Conservation (phyloP, 1,140 invertebrate genomes). For the Drosophila tropicalis region DNA sequence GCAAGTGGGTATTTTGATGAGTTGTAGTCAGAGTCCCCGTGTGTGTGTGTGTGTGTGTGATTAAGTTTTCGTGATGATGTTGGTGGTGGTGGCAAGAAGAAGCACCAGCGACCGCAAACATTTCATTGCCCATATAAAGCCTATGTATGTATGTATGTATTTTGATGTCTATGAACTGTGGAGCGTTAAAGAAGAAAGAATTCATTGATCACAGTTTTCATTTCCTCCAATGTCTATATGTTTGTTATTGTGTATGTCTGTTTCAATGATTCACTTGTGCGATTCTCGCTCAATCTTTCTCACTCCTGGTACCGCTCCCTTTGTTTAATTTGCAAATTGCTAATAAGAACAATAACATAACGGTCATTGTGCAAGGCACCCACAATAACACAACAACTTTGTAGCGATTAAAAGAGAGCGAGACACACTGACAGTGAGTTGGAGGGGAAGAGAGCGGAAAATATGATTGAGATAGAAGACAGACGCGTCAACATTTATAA, state of each 20-base stretch:
- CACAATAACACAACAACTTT: slow-evolving; percentile 48
- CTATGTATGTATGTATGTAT: no score
- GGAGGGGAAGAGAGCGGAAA: background rate
- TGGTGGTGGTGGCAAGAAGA: slow-evolving; percentile 72
- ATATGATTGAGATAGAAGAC: background rate
- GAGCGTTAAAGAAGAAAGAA: slow-evolving; percentile 54
- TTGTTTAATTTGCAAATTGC: slow-evolving; percentile 57
- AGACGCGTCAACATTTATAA: slow-evolving; percentile 39
- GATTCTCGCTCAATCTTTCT: slow-evolving; percentile 16
- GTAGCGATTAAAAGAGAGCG: background rate
- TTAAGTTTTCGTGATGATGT: slow-evolving; percentile 27
- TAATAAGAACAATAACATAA: slow-evolving; percentile 69
- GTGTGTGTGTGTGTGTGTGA: slow-evolving; percentile 42
- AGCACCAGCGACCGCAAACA: slow-evolving; percentile 69
- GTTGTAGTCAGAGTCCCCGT: slow-evolving; percentile 14
- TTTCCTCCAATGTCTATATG: slow-evolving; percentile 13
- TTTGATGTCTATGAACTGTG: slow-evolving; percentile 50
- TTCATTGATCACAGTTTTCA: slow-evolving; percentile 69
- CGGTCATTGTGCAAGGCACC: slow-evolving; percentile 51
- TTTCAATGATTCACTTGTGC: slow-evolving; percentile 56
- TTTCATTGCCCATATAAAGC: slow-evolving; percentile 75
- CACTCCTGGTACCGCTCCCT: slow-evolving; percentile 29
- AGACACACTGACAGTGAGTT: background rate
- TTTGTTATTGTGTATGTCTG: slow-evolving; percentile 26
- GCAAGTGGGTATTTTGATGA: slow-evolving; percentile 75